Evolutionary conservation across 2,888 invertebrate genomes (phyloP).

Genomic region (Cremastinae sp.): DNA sequence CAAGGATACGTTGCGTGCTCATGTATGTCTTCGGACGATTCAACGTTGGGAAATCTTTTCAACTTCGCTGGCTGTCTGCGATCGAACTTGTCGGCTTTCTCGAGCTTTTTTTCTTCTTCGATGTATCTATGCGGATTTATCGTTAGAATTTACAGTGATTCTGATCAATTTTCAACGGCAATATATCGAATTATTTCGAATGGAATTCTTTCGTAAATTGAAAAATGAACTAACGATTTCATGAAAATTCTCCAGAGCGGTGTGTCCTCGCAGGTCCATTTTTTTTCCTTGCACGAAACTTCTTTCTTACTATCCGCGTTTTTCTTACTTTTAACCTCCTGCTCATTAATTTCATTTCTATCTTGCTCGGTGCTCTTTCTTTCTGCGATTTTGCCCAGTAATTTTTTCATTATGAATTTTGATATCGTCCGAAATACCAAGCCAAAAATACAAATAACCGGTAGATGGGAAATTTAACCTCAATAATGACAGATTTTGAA

Average conservation of each 20-base stretch:
- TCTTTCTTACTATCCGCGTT: conserved; percentile 24
- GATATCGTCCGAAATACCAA: no score
- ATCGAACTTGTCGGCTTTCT: conserved; percentile 65
- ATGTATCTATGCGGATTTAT: conserved; percentile 62
- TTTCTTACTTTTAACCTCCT: conserved; percentile 7
- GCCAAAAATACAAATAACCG: no score
- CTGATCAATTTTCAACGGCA: background rate
- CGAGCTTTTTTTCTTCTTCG: conserved; percentile 62
- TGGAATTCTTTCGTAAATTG: background rate
- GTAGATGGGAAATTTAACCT: conserved; percentile 39
- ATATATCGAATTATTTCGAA: background rate
- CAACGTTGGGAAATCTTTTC: conserved; percentile 63
- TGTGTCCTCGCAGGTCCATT: conserved; percentile 61
- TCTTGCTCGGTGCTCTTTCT: background rate
- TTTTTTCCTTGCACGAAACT: conserved; percentile 41
- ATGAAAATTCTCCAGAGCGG: conserved; percentile 68
- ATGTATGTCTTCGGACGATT: conserved; percentile 61
- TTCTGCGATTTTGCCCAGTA: background rate
- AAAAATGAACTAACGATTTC: conserved; percentile 66
- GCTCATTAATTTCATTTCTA: no score
- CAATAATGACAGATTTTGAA: conserved; percentile 43
- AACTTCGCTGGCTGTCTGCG: conserved; percentile 61
- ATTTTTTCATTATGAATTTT: conserved; percentile 17
- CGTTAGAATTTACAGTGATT: background rate
- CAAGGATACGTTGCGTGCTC: conserved; percentile 57